phyloP scores from a whole-genome alignment of 2,113 vertebrate species.

The Dicerorhinus sumatrensis region DNA sequence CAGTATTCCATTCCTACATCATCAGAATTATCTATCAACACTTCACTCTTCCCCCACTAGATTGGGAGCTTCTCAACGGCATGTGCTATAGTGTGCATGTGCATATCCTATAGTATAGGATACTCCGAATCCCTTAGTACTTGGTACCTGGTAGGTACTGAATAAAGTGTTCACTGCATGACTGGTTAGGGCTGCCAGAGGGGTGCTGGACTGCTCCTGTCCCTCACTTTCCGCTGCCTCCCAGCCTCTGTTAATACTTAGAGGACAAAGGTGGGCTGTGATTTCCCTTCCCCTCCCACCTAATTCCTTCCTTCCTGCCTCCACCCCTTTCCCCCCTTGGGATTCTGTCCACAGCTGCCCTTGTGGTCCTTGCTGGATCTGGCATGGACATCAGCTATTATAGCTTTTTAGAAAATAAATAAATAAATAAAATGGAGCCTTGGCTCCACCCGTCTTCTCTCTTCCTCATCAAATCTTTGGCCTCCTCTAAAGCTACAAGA shows the following conservation, averaged over 20 bases:
- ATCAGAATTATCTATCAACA: not conserved
- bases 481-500: not conserved
- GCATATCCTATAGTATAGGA: too few species aligned
- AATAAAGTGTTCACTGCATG: not conserved
- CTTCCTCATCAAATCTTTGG: not conserved
- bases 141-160: not conserved
- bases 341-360: constrained; percentile 36
- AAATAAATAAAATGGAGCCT: not conserved
- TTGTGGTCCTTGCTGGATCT: not conserved
- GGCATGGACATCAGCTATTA: not conserved
- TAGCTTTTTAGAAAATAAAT: not conserved
- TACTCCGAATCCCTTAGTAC: not conserved
- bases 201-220: not conserved
- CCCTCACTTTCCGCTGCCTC: not conserved
- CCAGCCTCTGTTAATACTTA: not conserved
- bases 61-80: not conserved
- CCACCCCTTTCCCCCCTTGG: not conserved
- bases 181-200: not conserved
- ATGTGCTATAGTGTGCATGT: not conserved
- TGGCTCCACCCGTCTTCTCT: not conserved
- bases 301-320: constrained; percentile 57
- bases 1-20: not conserved
- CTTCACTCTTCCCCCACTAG: not conserved
- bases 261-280: constrained; percentile 34
- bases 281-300: not conserved